Conservation (phyloP, 2,113 vertebrate species). For the Otolemur garnettii region DNA sequence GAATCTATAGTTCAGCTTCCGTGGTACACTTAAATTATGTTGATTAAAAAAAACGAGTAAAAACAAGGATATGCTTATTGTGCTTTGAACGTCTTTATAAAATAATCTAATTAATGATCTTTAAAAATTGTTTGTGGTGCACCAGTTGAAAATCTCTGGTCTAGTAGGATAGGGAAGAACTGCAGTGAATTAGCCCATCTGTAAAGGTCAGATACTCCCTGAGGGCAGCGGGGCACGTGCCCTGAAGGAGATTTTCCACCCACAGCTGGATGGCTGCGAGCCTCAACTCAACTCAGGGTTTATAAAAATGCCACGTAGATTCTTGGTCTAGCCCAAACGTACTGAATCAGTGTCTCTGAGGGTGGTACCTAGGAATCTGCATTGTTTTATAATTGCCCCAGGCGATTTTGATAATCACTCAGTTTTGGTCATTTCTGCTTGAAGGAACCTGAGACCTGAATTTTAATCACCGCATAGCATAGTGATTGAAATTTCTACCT, state of each 20-base stretch:
- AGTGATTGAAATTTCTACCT: neutral
- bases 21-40: too few species aligned
- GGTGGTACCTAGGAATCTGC: neutral
- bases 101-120: too few species aligned
- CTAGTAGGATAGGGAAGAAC: neutral
- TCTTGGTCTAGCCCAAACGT: neutral
- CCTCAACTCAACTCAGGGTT: neutral
- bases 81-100: too few species aligned
- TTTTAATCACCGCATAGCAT: neutral
- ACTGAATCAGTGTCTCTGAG: neutral
- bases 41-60: too few species aligned
- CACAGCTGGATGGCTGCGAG: neutral
- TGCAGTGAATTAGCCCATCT: neutral
- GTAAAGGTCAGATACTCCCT: neutral
- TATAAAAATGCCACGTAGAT: neutral
- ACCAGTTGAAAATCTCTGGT: too few species aligned
- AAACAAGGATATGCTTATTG: too few species aligned
- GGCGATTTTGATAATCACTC: neutral
- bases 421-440: slow-evolving; percentile 14
- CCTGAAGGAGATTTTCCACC: neutral
- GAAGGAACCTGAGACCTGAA: slow-evolving; percentile 3
- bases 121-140: too few species aligned
- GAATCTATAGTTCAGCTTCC: too few species aligned
- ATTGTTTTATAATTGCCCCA: neutral
- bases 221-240: neutral